Conservation (phyloP, 1,140 invertebrate genomes). For the Globodera ellingtonae region DNA sequence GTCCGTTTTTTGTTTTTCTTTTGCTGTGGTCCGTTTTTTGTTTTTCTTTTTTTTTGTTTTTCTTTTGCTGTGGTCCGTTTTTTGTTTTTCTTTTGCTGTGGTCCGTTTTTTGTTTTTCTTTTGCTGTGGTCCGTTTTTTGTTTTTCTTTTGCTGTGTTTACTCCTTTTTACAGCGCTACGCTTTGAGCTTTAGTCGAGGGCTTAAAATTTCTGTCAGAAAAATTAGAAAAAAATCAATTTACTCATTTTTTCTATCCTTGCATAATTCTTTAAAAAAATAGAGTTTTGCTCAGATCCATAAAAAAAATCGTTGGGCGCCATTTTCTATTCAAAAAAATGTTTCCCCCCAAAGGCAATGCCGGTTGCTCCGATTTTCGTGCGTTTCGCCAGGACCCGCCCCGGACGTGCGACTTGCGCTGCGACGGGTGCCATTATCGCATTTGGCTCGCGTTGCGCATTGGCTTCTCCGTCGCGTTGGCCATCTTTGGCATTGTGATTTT, state of each 20-base stretch:
- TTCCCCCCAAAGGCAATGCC: conserved; percentile 55
- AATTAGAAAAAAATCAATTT: too few relatives aligned
- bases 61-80: too few relatives aligned
- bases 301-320: neutral
- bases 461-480: conserved; percentile 55
- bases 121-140: conserved; percentile 59
- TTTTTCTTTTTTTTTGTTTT: too few relatives aligned
- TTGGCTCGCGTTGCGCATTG: conserved; percentile 52
- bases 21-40: too few relatives aligned
- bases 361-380: conserved; percentile 63
- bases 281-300: too few relatives aligned
- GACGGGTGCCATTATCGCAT: conserved; percentile 64
- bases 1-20: too few relatives aligned
- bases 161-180: neutral
- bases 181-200: neutral
- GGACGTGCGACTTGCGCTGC: conserved; percentile 63
- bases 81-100: too few relatives aligned
- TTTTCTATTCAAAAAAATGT: conserved; percentile 19
- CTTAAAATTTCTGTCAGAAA: too few relatives aligned
- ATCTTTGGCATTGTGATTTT: conserved; percentile 54
- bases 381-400: conserved; percentile 62
- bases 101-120: too few relatives aligned
- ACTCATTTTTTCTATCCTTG: too few relatives aligned
- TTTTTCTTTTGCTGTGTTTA: conserved; percentile 1
- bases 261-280: too few relatives aligned